A percentile compares a stretch with the other conserved stretches of the same genome.
These are phyloP conservation scores for Argyrosomus japonicus DNA, from an alignment of 2,113 vertebrate genomes.

Conservation along the genomic window DNA sequence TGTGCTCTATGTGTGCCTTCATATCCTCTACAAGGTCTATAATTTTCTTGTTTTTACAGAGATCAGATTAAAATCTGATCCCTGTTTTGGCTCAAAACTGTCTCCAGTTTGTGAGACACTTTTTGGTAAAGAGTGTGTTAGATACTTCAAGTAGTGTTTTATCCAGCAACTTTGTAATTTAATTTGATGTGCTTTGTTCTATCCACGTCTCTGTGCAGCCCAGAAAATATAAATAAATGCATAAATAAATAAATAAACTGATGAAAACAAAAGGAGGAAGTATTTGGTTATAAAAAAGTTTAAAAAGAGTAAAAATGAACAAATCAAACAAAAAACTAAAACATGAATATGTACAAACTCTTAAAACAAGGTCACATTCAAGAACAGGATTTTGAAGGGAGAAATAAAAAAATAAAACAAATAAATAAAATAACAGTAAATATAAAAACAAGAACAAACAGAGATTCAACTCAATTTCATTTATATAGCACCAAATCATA, in stretches of 20 bases:
- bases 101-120: neutral
- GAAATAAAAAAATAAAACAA: neutral
- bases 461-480: too few species aligned
- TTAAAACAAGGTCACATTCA: neutral
- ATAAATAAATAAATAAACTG: too few species aligned
- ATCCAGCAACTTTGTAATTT: neutral
- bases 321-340: too few species aligned
- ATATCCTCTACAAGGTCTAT: neutral
- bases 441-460: too few species aligned
- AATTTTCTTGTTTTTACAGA: neutral
- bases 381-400: neutral
- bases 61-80: too few species aligned
- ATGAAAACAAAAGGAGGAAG: too few species aligned
- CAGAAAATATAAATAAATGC: too few species aligned
- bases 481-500: too few species aligned
- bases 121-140: neutral
- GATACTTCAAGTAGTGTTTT: neutral
- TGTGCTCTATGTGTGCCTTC: neutral
- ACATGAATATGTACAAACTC: too few species aligned
- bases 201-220: conserved; percentile 83
- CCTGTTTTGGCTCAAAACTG: neutral
- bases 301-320: too few species aligned
- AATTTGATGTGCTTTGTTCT: neutral
- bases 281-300: too few species aligned
- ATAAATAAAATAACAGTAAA: neutral